Evolutionary conservation across 2,113 vertebrate genomes (phyloP), one percentile per base, ranked within the genome.

Genomic region (Zingel zingel): DNA sequence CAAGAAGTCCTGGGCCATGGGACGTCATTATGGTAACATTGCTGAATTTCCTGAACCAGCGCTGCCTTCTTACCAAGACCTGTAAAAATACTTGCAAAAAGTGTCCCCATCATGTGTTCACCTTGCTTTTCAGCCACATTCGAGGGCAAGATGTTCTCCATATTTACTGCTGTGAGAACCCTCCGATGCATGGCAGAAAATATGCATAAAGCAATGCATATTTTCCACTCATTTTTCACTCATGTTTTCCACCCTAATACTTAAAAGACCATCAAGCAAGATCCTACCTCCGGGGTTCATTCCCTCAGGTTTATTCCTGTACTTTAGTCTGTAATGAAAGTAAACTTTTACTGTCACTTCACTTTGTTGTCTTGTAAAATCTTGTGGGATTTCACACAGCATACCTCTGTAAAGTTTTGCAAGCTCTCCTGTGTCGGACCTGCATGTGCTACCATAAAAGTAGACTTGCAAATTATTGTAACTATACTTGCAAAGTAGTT

Each of bases 151-250:
- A 86, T 91, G 90, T 90, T 86, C 70, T 71, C 54, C 59, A 81
- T 83, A 84, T 90, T 88, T 84, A 87, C 66, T 81, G 84, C 86
- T 82, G 57, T 77, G 81, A 81, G 84, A 90, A 86, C 45, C 67
- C 8, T 90, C 66, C 74, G 27, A 83, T 77, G 80, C 25, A 23
- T 80, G 72, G 61, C 76, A n/a, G n/a, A n/a, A n/a, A n/a, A n/a
- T n/a, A n/a, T n/a, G n/a, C n/a, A 92, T 90, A 90, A 88, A 84
- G 62, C 81, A 62, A 72, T 78, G 85, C 86, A 88, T 88, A 75
- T 90, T 93, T 92, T 88, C 85, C 84, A 76, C 78, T 89, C 68
- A 84, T 91, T 89, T 88, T 86, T 87, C 72, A 81, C 77, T 87
- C 59, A 74, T 67, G 79, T 91, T 92, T 90, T 92, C 87, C 89